Evolutionary conservation across 2,797 vertebrate genomes (phyloP).

Genomic region (Brachyalestes nurse): DNA sequence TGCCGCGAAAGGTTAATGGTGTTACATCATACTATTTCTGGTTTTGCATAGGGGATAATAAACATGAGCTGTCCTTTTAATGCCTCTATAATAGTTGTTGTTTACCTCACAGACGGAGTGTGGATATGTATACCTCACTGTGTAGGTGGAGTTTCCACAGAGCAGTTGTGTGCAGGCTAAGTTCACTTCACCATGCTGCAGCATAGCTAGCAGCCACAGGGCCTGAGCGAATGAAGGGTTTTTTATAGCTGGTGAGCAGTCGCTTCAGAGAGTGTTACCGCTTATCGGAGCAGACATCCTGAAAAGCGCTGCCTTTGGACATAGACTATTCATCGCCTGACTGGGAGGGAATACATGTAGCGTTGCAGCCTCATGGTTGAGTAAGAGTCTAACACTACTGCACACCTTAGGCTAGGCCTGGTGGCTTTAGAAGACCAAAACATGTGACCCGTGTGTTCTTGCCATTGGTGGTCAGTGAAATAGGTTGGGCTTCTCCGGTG

Average conservation of each 20-base stretch:
- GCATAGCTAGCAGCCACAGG: constrained; percentile 61
- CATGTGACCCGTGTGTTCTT: constrained; percentile 5
- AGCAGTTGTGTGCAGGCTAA: constrained; percentile 43
- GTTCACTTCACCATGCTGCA: constrained; percentile 45
- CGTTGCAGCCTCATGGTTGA: constrained; percentile 18
- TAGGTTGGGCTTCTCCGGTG: neutral
- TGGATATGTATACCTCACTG: constrained; percentile 26
- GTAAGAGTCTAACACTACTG: constrained; percentile 14
- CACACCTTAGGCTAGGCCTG: constrained; percentile 6
- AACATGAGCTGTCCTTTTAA: neutral
- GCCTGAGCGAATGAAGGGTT: constrained; percentile 6
- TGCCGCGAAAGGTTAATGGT: neutral
- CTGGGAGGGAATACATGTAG: constrained; percentile 14
- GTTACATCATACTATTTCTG: neutral
- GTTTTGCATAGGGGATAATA: neutral
- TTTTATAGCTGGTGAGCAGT: constrained; percentile 55
- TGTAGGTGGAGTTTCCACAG: constrained; percentile 39
- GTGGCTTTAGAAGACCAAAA: neutral
- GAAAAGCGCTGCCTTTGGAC: constrained; percentile 42
- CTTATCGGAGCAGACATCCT: constrained; percentile 57
- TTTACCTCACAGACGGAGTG: constrained; percentile 17
- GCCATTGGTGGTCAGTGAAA: neutral
- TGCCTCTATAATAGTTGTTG: constrained; percentile 6
- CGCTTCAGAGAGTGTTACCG: constrained; percentile 56
- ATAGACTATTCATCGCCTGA: constrained; percentile 25